Conservation (phyloP, 2,113 vertebrate genomes). For the Caranx ignobilis region DNA sequence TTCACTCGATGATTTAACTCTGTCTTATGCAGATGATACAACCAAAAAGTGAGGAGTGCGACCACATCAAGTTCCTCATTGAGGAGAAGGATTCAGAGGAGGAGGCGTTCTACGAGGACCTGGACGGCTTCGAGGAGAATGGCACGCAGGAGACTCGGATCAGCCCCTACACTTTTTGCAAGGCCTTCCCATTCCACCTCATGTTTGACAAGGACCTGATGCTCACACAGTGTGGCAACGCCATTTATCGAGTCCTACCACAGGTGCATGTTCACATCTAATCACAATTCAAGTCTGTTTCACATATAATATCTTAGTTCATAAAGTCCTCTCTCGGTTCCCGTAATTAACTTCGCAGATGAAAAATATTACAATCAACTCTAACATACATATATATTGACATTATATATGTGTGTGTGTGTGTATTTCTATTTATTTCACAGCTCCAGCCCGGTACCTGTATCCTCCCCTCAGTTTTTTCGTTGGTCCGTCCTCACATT, state of each 20-base stretch:
- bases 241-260: constrained; percentile 96
- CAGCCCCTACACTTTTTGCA: constrained; percentile 98
- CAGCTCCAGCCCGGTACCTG: constrained; percentile 96
- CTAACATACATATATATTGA: not conserved
- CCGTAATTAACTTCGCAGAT: not conserved
- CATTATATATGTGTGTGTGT: not conserved
- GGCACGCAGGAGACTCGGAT: constrained; percentile 97
- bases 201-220: constrained; percentile 97
- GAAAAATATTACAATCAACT: not conserved
- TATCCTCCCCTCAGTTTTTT: constrained; percentile 95
- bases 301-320: not conserved
- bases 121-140: constrained; percentile 97
- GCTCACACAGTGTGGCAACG: constrained; percentile 97
- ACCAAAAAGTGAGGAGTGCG: constrained; percentile 95
- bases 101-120: constrained; percentile 95
- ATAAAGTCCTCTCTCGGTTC: not conserved
- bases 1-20: not conserved
- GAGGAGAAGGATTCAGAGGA: constrained; percentile 98
- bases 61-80: constrained; percentile 98
- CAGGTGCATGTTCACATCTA: constrained; percentile 86
- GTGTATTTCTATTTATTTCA: constrained; percentile 35
- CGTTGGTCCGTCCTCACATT: constrained; percentile 97
- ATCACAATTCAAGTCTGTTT: not conserved
- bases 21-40: constrained; percentile 90
- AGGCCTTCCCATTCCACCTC: constrained; percentile 98